These are phyloP conservation scores for Malurus elegans DNA, from an alignment of 2,113 vertebrate genomes.

Conservation along the genomic window DNA sequence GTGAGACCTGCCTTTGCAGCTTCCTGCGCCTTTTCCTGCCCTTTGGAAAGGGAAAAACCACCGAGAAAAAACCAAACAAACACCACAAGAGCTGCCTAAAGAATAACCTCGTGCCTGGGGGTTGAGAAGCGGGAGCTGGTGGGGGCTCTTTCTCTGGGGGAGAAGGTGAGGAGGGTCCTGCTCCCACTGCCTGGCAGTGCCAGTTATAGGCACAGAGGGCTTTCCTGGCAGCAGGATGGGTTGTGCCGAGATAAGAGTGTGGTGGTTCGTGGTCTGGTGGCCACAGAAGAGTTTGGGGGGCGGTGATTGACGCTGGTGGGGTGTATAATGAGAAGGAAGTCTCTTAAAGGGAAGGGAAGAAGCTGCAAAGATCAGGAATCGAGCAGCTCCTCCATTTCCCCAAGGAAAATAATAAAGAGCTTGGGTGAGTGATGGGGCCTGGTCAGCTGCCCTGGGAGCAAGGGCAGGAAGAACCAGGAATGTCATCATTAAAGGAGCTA, in stretches of 20 bases:
- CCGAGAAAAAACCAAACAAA: neutral
- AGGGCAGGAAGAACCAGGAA: neutral
- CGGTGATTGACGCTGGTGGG: neutral
- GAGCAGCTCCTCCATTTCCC: neutral
- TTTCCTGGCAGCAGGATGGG: neutral
- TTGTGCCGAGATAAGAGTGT: accelerated
- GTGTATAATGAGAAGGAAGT: accelerated
- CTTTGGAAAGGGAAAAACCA: neutral
- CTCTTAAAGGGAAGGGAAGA: neutral
- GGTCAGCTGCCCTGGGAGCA: neutral
- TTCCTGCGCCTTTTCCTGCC: neutral
- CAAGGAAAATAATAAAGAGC: neutral
- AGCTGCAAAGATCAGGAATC: neutral
- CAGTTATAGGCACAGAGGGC: neutral
- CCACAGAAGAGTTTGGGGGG: neutral
- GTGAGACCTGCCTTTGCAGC: slow-evolving; percentile 45
- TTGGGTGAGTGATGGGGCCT: neutral
- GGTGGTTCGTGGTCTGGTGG: neutral
- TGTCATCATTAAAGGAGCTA: neutral
- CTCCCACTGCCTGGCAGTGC: neutral
- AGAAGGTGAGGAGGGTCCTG: neutral
- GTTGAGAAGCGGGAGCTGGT: neutral
- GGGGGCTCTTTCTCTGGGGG: neutral
- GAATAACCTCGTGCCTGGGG: neutral
- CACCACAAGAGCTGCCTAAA: neutral